phyloP scores from a whole-genome alignment of 1,140 invertebrate species.

The Asobara japonica region DNA sequence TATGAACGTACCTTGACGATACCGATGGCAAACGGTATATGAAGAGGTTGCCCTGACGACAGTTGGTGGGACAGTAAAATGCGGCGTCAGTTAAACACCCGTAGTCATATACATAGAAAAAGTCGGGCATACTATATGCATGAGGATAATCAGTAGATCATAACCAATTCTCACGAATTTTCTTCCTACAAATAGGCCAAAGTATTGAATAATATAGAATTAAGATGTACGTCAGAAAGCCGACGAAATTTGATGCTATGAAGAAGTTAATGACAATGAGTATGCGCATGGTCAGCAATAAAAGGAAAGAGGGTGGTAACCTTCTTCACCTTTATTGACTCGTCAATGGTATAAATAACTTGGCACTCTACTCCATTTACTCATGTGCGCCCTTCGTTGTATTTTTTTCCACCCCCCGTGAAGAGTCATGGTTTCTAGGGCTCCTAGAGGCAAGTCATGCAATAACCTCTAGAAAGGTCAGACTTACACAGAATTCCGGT shows the following conservation, averaged over 20 bases:
- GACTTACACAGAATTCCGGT: too few relatives aligned
- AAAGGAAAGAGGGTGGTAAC: background rate
- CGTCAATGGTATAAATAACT: conserved; percentile 1
- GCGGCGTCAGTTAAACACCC: background rate
- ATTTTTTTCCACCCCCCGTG: background rate
- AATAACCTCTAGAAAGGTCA: too few relatives aligned
- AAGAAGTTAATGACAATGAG: background rate
- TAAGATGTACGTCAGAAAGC: background rate
- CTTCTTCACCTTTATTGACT: background rate
- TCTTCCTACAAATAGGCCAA: background rate
- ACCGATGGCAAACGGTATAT: conserved; percentile 6
- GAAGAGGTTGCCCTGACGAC: conserved; percentile 26
- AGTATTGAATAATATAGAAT: background rate
- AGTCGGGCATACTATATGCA: background rate
- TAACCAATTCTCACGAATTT: background rate
- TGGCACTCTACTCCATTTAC: background rate
- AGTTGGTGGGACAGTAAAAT: conserved; percentile 9
- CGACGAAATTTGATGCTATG: background rate
- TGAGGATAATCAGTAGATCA: background rate
- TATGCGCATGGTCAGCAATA: background rate
- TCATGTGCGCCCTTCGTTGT: conserved; percentile 7
- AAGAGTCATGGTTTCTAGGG: background rate
- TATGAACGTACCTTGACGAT: conserved; percentile 27
- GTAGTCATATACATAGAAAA: background rate
- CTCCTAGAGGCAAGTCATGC: too few relatives aligned